phyloP scores from a whole-genome alignment of 2,888 invertebrate species.

The Drosophila gaucha region DNA sequence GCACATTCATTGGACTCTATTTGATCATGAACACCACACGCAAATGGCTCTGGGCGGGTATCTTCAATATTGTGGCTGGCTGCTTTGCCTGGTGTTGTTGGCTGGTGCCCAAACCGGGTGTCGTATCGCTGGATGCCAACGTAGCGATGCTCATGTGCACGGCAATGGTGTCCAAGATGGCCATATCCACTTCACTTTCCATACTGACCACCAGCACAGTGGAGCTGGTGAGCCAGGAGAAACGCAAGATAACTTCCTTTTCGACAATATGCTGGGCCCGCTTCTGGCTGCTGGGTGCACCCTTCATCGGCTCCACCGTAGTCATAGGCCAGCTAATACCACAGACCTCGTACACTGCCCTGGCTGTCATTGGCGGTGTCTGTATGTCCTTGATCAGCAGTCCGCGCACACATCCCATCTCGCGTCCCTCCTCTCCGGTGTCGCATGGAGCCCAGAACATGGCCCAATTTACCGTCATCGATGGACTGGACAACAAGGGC shows the following conservation, averaged over 20 bases:
- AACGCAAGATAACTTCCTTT: conserved; percentile 83
- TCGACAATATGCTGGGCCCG: conserved; percentile 85
- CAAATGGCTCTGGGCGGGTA: conserved; percentile 84
- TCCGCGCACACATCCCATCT: conserved; percentile 81
- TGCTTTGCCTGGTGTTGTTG: conserved; percentile 83
- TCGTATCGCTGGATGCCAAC: conserved; percentile 77
- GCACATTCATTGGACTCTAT: conserved; percentile 83
- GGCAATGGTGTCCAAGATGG: conserved; percentile 85
- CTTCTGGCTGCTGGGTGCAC: conserved; percentile 84
- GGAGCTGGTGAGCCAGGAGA: conserved; percentile 83
- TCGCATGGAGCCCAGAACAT: conserved; percentile 61
- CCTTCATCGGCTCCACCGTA: conserved; percentile 84
- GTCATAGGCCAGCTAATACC: conserved; percentile 84
- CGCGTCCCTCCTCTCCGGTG: conserved; percentile 41
- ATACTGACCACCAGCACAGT: conserved; percentile 85
- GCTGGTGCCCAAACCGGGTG: conserved; percentile 81
- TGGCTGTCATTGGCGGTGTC: conserved; percentile 83
- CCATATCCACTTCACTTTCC: conserved; percentile 84
- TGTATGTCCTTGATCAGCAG: conserved; percentile 82
- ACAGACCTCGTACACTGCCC: conserved; percentile 83
- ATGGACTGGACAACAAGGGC: conserved; percentile 78
- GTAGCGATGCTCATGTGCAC: conserved; percentile 83
- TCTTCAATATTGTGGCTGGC: conserved; percentile 84
- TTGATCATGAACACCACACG: conserved; percentile 82
- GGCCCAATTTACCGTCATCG: conserved; percentile 67